Percentiles rank a stretch among this genome's conserved stretches.
Evolutionary conservation across 2,888 invertebrate genomes (phyloP).

Genomic region (Lottia gigantea): DNA sequence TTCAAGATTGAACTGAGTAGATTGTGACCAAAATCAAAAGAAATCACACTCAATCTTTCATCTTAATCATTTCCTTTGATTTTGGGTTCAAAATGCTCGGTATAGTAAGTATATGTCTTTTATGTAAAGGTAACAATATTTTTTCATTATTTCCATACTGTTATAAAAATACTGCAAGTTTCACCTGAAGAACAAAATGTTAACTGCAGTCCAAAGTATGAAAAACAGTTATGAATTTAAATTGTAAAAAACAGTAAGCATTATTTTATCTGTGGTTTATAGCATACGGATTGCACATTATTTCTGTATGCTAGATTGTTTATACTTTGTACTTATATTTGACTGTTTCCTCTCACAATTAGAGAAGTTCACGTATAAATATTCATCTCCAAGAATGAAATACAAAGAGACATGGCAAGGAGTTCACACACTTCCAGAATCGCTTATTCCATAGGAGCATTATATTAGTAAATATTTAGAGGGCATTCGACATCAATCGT

Average conservation of each 20-base stretch:
- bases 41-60: not conserved
- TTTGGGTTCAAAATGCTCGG: not conserved
- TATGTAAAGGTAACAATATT: no score
- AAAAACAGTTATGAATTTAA: no score
- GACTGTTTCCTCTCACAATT: slow-evolving; percentile 55
- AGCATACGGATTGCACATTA: no score
- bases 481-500: slow-evolving; percentile 1
- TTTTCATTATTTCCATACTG: no score
- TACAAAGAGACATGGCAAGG: slow-evolving; percentile 51
- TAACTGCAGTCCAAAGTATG: no score
- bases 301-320: not conserved
- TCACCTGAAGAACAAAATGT: no score
- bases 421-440: slow-evolving; percentile 34
- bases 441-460: slow-evolving; percentile 27
- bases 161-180: no score
- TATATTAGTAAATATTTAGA: not conserved
- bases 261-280: no score
- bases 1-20: not conserved
- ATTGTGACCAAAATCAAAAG: slow-evolving; percentile 1
- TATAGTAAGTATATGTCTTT: no score
- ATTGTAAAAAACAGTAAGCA: no score
- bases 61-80: not conserved
- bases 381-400: slow-evolving; percentile 45
- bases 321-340: slow-evolving; percentile 43
- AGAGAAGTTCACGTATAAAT: slow-evolving; percentile 53